phyloP scores from a whole-genome alignment of 2,113 vertebrate genomes.

The Sander vitreus region DNA sequence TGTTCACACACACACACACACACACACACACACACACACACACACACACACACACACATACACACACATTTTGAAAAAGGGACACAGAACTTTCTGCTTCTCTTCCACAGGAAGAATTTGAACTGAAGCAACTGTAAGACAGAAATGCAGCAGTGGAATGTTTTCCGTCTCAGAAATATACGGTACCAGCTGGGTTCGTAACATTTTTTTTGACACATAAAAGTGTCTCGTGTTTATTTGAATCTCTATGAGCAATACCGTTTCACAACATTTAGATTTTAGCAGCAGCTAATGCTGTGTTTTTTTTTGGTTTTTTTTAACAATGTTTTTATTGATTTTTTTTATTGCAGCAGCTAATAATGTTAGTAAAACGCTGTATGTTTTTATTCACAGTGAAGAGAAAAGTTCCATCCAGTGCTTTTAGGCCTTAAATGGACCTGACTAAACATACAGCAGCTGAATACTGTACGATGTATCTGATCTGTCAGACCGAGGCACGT shows the following conservation, averaged over 20 bases:
- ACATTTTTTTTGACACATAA: neutral
- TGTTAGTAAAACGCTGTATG: conserved; percentile 4
- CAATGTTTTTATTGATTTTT: too few species aligned
- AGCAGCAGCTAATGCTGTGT: conserved; percentile 32
- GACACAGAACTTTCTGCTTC: conserved; percentile 1
- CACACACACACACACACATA: conserved; percentile 19
- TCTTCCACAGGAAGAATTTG: conserved; percentile 82
- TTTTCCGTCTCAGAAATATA: conserved; percentile 35
- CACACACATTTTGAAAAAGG: neutral
- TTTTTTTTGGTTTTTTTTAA: too few species aligned
- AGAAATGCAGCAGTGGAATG: conserved; percentile 29
- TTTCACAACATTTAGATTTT: conserved; percentile 9
- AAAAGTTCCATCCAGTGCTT: neutral
- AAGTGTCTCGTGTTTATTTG: neutral
- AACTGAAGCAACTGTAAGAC: conserved; percentile 6
- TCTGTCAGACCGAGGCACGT: neutral
- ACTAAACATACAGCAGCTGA: neutral
- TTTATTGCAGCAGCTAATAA: neutral
- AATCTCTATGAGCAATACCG: neutral
- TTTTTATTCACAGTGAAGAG: conserved; percentile 20
- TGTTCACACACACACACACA: neutral
- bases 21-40: neutral
- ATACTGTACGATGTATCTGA: neutral
- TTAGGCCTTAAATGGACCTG: neutral
- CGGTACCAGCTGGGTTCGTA: conserved; percentile 14